Conservation (phyloP, 2,113 vertebrate genomes). For the Bufo gargarizans region DNA sequence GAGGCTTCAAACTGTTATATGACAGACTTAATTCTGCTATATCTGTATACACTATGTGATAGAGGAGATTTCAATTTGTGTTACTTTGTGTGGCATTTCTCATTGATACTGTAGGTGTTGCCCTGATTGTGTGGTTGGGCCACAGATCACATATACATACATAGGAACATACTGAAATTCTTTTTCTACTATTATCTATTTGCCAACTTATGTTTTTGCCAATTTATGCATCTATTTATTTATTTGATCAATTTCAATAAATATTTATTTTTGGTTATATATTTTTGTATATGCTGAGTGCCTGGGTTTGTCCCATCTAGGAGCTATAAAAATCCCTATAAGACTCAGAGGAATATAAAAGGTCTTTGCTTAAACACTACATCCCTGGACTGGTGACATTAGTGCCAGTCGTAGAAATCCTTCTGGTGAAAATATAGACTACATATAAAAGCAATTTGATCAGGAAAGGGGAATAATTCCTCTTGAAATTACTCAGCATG, state of each 20-base stretch:
- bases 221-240: too few species aligned
- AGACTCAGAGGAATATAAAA: neutral
- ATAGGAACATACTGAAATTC: too few species aligned
- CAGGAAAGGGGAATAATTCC: conserved; percentile 13
- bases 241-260: too few species aligned
- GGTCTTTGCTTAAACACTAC: neutral
- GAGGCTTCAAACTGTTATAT: too few species aligned
- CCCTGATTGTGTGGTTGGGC: neutral
- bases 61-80: neutral
- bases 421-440: conserved; percentile 17
- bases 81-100: neutral
- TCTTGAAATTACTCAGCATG: conserved; percentile 36
- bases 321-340: neutral
- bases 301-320: too few species aligned
- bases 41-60: neutral
- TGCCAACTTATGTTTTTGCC: too few species aligned
- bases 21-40: too few species aligned
- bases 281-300: too few species aligned
- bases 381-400: neutral
- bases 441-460: conserved; percentile 10
- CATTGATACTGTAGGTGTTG: neutral
- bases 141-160: neutral
- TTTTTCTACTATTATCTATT: too few species aligned
- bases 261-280: too few species aligned
- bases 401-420: neutral